Evolutionary conservation across 2,797 vertebrate species (phyloP).

Genomic region (Acipenser transmontanus): DNA sequence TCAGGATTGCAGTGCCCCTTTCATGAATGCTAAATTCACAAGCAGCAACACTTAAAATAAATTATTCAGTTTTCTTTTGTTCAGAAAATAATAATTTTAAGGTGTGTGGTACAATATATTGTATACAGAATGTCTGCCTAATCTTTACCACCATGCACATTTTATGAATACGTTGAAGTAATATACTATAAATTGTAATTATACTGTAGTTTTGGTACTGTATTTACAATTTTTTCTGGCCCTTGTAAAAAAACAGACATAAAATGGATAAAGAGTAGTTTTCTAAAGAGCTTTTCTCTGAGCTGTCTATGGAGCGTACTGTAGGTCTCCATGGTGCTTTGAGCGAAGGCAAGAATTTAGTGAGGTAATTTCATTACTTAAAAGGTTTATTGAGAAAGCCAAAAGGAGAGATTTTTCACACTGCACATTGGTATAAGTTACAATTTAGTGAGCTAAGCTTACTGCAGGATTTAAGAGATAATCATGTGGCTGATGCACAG

Average conservation of each 20-base stretch:
- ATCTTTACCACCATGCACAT: no score
- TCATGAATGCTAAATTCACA: no score
- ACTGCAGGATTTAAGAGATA: constrained; percentile 29
- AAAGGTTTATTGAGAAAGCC: constrained; percentile 29
- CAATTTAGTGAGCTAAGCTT: constrained; percentile 27
- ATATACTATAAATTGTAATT: no score
- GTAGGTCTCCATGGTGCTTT: neutral
- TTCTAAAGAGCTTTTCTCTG: neutral
- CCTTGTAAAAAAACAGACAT: neutral
- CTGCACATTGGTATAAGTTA: constrained; percentile 13
- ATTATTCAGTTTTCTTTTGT: no score
- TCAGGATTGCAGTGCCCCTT: no score
- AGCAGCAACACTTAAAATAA: no score
- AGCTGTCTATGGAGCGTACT: neutral
- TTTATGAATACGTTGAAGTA: no score
- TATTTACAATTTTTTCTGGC: neutral
- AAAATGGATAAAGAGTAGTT: neutral
- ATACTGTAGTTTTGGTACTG: neutral
- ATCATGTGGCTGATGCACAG: constrained; percentile 23
- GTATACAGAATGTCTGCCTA: no score
- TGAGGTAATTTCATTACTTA: constrained; percentile 26
- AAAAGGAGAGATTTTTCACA: constrained; percentile 20
- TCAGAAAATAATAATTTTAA: no score
- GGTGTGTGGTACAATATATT: no score
- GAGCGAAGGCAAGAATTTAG: neutral